Base-by-base conservation (phyloP, 2,797 vertebrate genomes). In the Pangasius krempfi region DNA sequence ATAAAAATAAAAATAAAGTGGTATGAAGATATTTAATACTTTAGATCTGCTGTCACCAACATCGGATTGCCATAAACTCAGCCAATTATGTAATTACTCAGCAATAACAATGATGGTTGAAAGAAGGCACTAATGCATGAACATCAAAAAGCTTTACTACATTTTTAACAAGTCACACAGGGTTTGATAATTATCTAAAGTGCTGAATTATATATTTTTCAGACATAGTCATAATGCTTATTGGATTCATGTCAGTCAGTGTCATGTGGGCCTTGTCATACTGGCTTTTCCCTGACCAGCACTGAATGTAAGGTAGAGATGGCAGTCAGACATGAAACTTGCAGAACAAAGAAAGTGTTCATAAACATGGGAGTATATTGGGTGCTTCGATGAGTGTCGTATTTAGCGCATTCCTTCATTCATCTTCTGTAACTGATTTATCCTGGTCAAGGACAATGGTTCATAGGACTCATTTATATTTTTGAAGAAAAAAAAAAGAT, bases 171-270 rank as follows among this genome's bases (percentile, higher is more conserved):
- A 20, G 20, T 88, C 30, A 79, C 2, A 30, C 44, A 84, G 44
- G 44, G 30, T 33, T 66, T 66, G 7, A 54, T 54, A 75, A 64
- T 16, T 22, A 60, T 47, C 56, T 54, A 62, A 88, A 47, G 80
- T 88, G 80, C 68, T 50, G 40, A 76, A 75, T 88, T 52, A 75
- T 76, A 58, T 40, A 75, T 27, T 33, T 58, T 80, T 18, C 14
- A 82, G 37, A 84, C 50, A 7, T 22, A 50, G 47, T 33, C 44
- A 33, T 30, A 50, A 52, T 52, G n/a, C 1, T 68, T 68, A 84
- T 52, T 22, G 4, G 8, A 14, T 84, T 68, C 1, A 64, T 10
- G 56, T 83, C 81, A 64, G 2, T 58, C 30, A 56, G 18, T 25
- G 22, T 40, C 20, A 40, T 27, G 56, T 82, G 37, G 56, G 80